Conservation (phyloP, 2,888 invertebrate species). For the Dioctria rufipes region DNA sequence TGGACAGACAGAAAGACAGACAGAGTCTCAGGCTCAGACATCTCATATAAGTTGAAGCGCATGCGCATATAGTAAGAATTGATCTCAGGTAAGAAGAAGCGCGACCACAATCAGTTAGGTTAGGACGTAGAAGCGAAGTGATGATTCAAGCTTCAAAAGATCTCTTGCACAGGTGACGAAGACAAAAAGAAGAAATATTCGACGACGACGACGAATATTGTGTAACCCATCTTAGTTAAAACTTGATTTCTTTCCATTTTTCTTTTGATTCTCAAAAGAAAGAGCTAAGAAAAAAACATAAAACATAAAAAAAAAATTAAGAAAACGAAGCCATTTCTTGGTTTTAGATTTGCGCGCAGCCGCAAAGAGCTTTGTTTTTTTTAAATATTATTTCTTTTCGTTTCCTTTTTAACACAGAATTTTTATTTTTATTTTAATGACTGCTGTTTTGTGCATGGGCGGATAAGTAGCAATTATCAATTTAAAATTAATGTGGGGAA, state of each 20-base stretch:
- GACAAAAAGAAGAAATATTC: slow-evolving; percentile 34
- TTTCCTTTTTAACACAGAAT: slow-evolving; percentile 21
- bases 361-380: background rate
- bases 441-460: slow-evolving; percentile 42
- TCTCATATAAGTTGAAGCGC: no score
- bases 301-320: no score
- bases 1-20: no score
- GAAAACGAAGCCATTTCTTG: no score
- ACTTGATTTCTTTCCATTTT: slow-evolving; percentile 27
- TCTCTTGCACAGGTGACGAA: slow-evolving; percentile 38
- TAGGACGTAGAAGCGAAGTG: slow-evolving; percentile 4
- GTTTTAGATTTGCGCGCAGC: slow-evolving; percentile 21
- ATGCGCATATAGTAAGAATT: no score
- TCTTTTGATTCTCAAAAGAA: background rate
- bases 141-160: slow-evolving; percentile 29
- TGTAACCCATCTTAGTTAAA: slow-evolving; percentile 40
- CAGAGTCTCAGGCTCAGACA: no score
- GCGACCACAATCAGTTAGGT: background rate
- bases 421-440: slow-evolving; percentile 43
- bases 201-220: slow-evolving; percentile 1
- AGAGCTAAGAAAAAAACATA: background rate
- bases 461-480: slow-evolving; percentile 34
- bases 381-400: background rate
- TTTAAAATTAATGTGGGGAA: slow-evolving; percentile 2
- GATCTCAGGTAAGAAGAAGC: slow-evolving; percentile 26